These are phyloP conservation scores for Patella pellucida DNA, from an alignment of 2,888 invertebrate species.

Conservation along the genomic window DNA sequence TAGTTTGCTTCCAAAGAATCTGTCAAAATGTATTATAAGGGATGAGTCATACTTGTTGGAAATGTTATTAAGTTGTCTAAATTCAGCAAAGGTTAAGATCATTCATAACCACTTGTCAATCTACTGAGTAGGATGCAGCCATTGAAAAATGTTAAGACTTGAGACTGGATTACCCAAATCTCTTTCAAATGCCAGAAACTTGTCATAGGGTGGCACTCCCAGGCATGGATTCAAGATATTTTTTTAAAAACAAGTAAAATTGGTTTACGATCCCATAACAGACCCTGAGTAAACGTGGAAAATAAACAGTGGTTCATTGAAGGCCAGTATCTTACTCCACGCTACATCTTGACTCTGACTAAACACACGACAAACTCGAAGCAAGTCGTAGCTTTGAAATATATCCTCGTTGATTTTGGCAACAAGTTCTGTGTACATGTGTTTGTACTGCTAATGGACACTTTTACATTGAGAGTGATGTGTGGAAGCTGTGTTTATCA, in stretches of 20 bases:
- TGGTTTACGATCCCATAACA: constrained; percentile 4
- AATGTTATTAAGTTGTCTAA: too few relatives aligned
- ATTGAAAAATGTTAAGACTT: too few relatives aligned
- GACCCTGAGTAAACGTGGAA: not conserved
- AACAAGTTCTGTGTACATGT: not conserved
- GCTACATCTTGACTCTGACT: not conserved
- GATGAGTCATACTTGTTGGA: too few relatives aligned
- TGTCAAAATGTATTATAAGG: too few relatives aligned
- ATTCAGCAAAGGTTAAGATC: too few relatives aligned
- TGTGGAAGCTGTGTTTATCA: not conserved
- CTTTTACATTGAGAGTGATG: not conserved
- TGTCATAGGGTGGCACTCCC: too few relatives aligned
- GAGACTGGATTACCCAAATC: too few relatives aligned
- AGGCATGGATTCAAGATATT: not conserved
- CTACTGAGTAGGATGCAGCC: too few relatives aligned
- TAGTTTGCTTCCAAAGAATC: too few relatives aligned
- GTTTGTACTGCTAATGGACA: not conserved
- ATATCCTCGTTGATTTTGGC: constrained; percentile 2
- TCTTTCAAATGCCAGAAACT: too few relatives aligned
- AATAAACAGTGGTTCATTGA: not conserved
- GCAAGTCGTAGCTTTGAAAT: not conserved
- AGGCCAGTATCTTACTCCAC: not conserved
- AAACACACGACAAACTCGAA: not conserved
- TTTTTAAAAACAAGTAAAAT: constrained; percentile 6
- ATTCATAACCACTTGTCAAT: too few relatives aligned